Conservation (phyloP, 2,888 invertebrate genomes). For the Drosophila neonasuta region DNA sequence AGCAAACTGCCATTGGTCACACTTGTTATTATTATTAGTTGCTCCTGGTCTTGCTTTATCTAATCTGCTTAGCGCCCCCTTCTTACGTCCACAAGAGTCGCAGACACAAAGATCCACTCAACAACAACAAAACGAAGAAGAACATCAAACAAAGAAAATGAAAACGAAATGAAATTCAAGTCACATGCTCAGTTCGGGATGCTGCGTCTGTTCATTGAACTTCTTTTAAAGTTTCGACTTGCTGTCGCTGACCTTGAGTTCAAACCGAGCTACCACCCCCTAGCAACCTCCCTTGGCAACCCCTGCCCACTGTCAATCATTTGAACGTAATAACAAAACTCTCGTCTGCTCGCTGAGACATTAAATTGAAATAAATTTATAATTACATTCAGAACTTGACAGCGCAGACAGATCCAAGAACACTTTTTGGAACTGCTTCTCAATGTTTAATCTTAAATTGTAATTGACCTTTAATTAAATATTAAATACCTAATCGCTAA, state of each 20-base stretch:
- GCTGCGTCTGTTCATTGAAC: conserved; percentile 65
- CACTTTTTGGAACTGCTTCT: background rate
- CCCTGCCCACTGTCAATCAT: background rate
- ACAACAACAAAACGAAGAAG: conserved; percentile 43
- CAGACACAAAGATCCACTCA: conserved; percentile 34
- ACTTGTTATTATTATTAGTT: background rate
- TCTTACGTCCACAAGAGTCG: conserved; percentile 25
- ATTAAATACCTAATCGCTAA: too few species aligned
- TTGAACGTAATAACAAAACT: background rate
- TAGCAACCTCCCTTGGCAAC: background rate
- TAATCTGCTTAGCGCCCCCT: conserved; percentile 25
- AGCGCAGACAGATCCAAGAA: background rate
- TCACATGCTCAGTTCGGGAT: conserved; percentile 49
- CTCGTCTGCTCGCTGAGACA: background rate
- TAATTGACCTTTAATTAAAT: conserved; percentile 1
- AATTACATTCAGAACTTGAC: background rate
- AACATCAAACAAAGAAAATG: conserved; percentile 50
- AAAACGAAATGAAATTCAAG: conserved; percentile 35
- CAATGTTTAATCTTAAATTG: background rate
- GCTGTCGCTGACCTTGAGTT: conserved; percentile 65
- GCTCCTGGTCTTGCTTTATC: conserved; percentile 23
- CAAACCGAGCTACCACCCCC: background rate
- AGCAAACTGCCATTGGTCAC: background rate
- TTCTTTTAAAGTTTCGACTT: conserved; percentile 32
- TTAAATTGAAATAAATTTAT: background rate